Evolutionary conservation across 2,888 invertebrate genomes (phyloP).

Genomic region (Nemapogon koenigi): DNA sequence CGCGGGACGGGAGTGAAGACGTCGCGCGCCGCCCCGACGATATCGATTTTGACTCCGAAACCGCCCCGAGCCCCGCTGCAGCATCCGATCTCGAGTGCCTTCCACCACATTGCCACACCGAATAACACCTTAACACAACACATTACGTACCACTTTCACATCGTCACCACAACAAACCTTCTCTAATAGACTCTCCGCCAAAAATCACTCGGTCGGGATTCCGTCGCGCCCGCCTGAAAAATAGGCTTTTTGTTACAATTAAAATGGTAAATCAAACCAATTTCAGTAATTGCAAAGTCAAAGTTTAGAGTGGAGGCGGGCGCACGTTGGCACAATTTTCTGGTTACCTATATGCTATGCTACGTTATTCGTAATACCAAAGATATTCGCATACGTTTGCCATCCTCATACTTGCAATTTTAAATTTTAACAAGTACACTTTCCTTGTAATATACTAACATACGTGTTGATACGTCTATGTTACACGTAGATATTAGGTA

Average conservation of each 20-base stretch:
- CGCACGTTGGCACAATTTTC: too few relatives aligned
- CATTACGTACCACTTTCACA: conserved; percentile 51
- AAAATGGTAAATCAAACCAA: conserved; percentile 66
- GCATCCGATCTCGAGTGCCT: conserved; percentile 65
- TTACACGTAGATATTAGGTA: too few relatives aligned
- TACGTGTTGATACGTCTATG: too few relatives aligned
- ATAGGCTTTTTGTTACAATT: conserved; percentile 65
- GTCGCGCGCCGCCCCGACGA: conserved; percentile 50
- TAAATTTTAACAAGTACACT: too few relatives aligned
- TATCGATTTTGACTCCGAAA: conserved; percentile 63
- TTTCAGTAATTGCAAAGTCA: conserved; percentile 63
- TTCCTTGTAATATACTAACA: too few relatives aligned
- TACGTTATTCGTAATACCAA: too few relatives aligned
- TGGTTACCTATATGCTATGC: too few relatives aligned
- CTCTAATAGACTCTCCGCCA: conserved; percentile 54
- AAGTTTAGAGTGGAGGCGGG: conserved; percentile 41
- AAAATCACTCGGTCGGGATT: conserved; percentile 62
- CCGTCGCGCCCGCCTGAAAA: conserved; percentile 48
- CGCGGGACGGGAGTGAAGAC: conserved; percentile 39
- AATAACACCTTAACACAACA: conserved; percentile 58
- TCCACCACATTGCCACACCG: conserved; percentile 61
- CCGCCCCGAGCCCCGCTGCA: conserved; percentile 45
- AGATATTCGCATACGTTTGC: too few relatives aligned
- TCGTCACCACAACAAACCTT: conserved; percentile 33
- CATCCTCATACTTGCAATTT: too few relatives aligned